Evolutionary conservation across 2,797 vertebrate genomes (phyloP), one percentile per base, ranked within the genome.

Genomic region (Danio kyathit): DNA sequence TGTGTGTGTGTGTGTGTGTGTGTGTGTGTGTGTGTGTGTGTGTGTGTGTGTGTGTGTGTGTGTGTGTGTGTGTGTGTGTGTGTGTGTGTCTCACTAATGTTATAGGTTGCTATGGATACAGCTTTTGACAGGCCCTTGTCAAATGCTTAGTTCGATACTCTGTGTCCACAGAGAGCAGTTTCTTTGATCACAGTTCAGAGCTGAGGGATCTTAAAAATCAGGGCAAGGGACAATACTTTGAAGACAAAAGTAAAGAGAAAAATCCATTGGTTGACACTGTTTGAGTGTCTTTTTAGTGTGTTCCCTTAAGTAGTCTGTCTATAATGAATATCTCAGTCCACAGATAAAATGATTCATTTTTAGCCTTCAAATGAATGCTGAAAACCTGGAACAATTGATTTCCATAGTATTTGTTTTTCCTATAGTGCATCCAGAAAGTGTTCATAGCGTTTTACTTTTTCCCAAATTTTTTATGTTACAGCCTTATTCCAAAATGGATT

Each of bases 111-210:
- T 78, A 83, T 29, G 29, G 90, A 87, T 88, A 90, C 87, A 82
- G 56, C 12, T 78, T 90, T 87, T 88, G 88, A 88, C 86, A 86
- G 65, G 73, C 81, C 72, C 70, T 84, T 84, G 78, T 90, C 84
- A 89, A 87, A 86, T 80, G 84, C 86, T 79, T 79, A 81, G 79
- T 87, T 89, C 79, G 70, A 83, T 88, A 88, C 70, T 46, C 19
- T 85, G 80, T 89, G 80, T 84, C 61, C 85, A 84, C 76, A 86
- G 74, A 89, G 88, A 79, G 83, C 73, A 72, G 38, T 67, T 78
- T 67, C 87, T 90, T 87, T 88, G 82, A 89, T 88, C 73, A 21
- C 73, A 74, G 65, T 79, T 61, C 77, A 86, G 85, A 86, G 85
- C 87, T 80, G 87, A 64, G 56, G 43, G 84, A 86, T 88, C 86